Conservation (phyloP, 2,888 invertebrate genomes). For the Hemistola chrysoprasaria region DNA sequence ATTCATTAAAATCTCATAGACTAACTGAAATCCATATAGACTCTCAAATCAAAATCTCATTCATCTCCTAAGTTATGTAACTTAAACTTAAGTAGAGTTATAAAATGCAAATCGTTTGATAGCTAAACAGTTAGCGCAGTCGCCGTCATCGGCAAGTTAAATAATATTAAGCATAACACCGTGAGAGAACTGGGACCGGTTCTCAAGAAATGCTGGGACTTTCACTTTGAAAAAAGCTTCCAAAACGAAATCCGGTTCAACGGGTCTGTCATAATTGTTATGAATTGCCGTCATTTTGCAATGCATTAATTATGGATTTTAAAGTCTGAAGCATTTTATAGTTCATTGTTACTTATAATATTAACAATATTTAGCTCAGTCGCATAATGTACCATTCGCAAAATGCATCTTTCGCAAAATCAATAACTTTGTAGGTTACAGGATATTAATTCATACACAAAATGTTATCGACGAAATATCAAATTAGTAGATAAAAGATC, state of each 20-base stretch:
- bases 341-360: too few species aligned
- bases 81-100: conserved; percentile 3
- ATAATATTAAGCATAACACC: conserved; percentile 60
- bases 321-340: too few species aligned
- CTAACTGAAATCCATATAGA: not conserved
- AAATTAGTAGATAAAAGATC: too few species aligned
- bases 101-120: conserved; percentile 22
- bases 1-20: not conserved
- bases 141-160: conserved; percentile 47
- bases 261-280: conserved; percentile 39
- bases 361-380: too few species aligned
- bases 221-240: conserved; percentile 63
- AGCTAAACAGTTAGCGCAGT: conserved; percentile 7
- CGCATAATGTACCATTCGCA: too few species aligned
- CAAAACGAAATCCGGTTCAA: conserved; percentile 63
- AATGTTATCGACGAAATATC: too few species aligned
- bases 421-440: too few species aligned
- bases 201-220: conserved; percentile 58
- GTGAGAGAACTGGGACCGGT: conserved; percentile 60
- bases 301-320: too few species aligned
- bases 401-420: too few species aligned
- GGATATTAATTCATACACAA: too few species aligned
- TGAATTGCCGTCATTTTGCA: conserved; percentile 25
- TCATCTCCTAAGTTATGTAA: conserved; percentile 15
- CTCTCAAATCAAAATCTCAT: not conserved